Evolutionary conservation across 2,888 invertebrate genomes (phyloP), one percentile per base, ranked within the genome.

Genomic region (Eristalinus sepulchralis): DNA sequence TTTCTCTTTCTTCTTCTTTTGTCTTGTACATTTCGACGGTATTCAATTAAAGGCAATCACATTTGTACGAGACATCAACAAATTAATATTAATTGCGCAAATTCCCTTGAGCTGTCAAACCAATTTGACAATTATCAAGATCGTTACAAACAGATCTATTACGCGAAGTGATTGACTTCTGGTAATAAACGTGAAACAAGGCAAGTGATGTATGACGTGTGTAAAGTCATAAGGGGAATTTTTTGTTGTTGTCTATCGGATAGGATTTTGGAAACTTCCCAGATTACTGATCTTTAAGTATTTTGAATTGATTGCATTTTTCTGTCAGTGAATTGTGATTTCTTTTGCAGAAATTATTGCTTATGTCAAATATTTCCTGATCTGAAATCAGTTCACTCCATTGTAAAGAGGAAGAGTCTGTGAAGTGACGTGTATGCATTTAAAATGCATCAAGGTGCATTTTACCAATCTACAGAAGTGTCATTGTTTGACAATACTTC

Each of bases 61-160:
- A 68, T 57, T 68, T 70, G 33, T 55, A 22, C 27, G 17, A 34
- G 24, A 59, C 24, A 33, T 13, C 17, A 71, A 60, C 60, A 39
- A 71, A 71, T 39, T 71, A 60, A 71, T 22, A 70, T 70, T 70
- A 39, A 70, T 70, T 70, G 34, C 36, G 22, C 36, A 36, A 64
- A 64, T 64, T 64, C 22, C 57, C 6, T 24, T 22, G 57, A 24
- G 57, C 57, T 57, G 57, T 57, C 57, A 57, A 57, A 57, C 24
- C 57, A 57, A 57, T 57, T 57, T 57, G 57, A 57, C 57, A 57
- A 57, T 57, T 57, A 57, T 57, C 57, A 57, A 57, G 47, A 47
- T 47, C 47, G 47, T 47, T 47, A 17, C 47, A 47, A 47, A n/a
- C 47, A 47, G 47, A 47, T 47, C 47, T 47, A 17, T 47, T 47